These are phyloP conservation scores for Pocillopora grandis DNA, from an alignment of 92 coral and sea anemone genomes.

Conservation along the genomic window DNA sequence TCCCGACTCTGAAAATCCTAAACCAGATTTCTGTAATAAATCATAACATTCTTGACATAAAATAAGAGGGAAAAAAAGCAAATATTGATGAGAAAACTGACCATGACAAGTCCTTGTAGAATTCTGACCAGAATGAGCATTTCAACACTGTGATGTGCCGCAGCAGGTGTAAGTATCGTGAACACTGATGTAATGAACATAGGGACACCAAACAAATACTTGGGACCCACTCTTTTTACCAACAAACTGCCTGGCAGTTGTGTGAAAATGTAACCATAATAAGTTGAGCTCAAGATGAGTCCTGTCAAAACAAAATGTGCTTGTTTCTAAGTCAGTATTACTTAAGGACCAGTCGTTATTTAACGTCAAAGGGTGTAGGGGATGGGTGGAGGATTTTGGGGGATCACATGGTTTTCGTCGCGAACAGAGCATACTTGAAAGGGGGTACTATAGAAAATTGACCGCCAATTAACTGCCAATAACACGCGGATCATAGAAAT, in stretches of 20 bases:
- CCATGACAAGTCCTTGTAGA: slow-evolving; percentile 94
- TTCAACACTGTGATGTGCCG: slow-evolving; percentile 75
- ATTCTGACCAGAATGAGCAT: slow-evolving; percentile 72
- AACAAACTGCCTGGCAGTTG: slow-evolving; percentile 96
- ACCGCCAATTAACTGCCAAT: too few species aligned
- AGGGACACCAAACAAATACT: slow-evolving; percentile 82
- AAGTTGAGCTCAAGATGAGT: slow-evolving; percentile 84
- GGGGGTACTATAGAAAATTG: too few species aligned
- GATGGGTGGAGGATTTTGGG: too few species aligned
- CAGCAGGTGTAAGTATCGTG: slow-evolving; percentile 86
- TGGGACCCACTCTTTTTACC: slow-evolving; percentile 75
- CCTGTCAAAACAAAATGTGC: slow-evolving; percentile 46
- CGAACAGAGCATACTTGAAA: too few species aligned
- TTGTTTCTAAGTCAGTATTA: too few species aligned
- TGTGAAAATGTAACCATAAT: slow-evolving; percentile 90
- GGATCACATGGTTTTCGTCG: too few species aligned
- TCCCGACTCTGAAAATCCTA: too few species aligned
- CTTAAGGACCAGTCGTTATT: too few species aligned
- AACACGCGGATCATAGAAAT: too few species aligned
- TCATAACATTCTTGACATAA: too few species aligned
- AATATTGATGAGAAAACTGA: slow-evolving; percentile 23
- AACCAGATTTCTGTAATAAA: too few species aligned
- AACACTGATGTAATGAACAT: slow-evolving; percentile 78
- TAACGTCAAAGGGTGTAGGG: too few species aligned
- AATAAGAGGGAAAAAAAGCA: neutral